Base-by-base conservation (phyloP, 2,888 invertebrate genomes). In the Choristoneura rosaceana region DNA sequence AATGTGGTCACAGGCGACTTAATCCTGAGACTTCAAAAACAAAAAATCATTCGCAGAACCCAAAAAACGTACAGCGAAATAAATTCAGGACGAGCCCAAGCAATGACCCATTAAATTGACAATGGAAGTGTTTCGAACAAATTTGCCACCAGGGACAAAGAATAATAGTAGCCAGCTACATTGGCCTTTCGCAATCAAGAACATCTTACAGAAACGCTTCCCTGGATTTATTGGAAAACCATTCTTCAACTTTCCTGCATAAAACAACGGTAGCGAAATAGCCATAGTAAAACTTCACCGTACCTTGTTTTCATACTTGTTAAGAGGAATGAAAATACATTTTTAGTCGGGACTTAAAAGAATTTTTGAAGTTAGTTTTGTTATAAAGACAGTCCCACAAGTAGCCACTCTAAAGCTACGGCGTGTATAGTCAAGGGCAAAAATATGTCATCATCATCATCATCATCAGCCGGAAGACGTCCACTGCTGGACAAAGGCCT, bases 101-200 rank as follows among this genome's bases (percentile, higher is more conserved):
- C 66, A 71, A 61, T 71, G 70, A 66, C 34, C 61, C 61, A 66
- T 66, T 71, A 62, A 67, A 71, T 71, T 67, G 67, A 58, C 71
- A 71, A 67, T 71, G 45, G 41, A 70, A 62, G 47, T 34, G 52
- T 66, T 43, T 55, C n/a, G 61, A 67, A 71, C 61, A 25, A 62
- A 67, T 58, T 55, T 17, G 66, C 45, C 62, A 25, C 38, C 47
- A 58, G 17, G 55, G 67, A 25, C 55, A n/a, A 17, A 50, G 50
- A 66, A 61, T 59, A 59, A 50, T 55, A 67, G 67, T 71, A 55
- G 58, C 38, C 47, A 67, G 45, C 61, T 55, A 45, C 62, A 55
- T 70, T 52, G 62, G 69, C 41, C 50, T 12, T 41, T 34, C 63
- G 63, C 70, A 65, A 52, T 65, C 64, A 70, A 38, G 15, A 41